Conservation (phyloP, 2,888 invertebrate species). For the Erebia ligea region DNA sequence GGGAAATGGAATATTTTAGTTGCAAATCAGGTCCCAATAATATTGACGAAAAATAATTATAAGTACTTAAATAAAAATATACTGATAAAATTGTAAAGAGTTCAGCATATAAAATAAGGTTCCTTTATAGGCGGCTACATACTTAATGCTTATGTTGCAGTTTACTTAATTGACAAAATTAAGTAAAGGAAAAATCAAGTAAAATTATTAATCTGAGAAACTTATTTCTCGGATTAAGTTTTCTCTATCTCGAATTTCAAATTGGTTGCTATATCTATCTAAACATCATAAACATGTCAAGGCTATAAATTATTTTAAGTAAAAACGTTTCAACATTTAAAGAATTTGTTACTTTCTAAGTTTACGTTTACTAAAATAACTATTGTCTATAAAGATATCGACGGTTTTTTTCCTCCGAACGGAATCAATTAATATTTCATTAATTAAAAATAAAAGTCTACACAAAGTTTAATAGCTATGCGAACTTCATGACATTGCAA, state of each 20-base stretch:
- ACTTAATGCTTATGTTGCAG: neutral
- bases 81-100: neutral
- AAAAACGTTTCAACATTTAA: neutral
- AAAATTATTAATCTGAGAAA: too few species aligned
- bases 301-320: neutral
- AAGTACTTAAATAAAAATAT: neutral
- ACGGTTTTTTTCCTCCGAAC: constrained; percentile 21
- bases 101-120: neutral
- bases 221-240: neutral
- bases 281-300: constrained; percentile 1
- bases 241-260: neutral
- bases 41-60: neutral
- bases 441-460: neutral
- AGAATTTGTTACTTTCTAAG: neutral
- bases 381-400: constrained; percentile 30
- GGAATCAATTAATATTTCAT: constrained; percentile 13
- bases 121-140: constrained; percentile 1
- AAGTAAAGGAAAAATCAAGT: too few species aligned
- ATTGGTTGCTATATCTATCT: constrained; percentile 10
- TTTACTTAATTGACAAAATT: neutral
- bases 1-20: constrained; percentile 62
- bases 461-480: neutral
- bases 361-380: constrained; percentile 3
- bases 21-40: constrained; percentile 58
- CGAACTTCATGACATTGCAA: too few species aligned